Evolutionary conservation across 2,888 invertebrate genomes (phyloP).

Genomic region (Xestia sexstrigata): DNA sequence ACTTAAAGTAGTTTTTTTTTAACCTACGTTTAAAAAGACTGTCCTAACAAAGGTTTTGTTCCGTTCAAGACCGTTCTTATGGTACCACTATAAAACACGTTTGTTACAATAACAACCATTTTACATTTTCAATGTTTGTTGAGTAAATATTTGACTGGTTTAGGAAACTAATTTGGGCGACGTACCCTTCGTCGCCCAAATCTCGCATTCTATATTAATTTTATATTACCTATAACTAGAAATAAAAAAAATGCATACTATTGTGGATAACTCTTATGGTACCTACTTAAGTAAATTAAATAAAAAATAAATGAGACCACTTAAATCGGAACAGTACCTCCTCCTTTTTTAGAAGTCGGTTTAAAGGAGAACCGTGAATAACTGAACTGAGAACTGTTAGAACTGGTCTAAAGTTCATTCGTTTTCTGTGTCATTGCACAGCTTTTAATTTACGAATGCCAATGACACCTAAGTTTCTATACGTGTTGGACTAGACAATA

Average conservation of each 20-base stretch:
- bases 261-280: no score
- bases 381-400: no score
- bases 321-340: no score
- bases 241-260: no score
- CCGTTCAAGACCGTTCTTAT: neutral
- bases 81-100: neutral
- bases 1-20: neutral
- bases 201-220: conserved; percentile 1
- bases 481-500: neutral
- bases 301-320: no score
- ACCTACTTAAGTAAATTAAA: no score
- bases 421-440: neutral
- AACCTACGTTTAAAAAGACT: neutral
- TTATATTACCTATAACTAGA: no score
- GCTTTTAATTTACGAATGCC: neutral
- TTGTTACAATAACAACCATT: conserved; percentile 4
- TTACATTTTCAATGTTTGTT: conserved; percentile 30
- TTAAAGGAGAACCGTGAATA: neutral
- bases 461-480: neutral
- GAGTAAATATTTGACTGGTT: conserved; percentile 40
- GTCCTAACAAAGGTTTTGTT: neutral
- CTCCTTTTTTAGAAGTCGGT: no score
- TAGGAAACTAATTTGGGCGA: neutral
- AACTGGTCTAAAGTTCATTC: neutral
- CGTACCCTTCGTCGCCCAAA: neutral